Evolutionary conservation across 2,797 vertebrate genomes (phyloP).

Genomic region (Alectoris magna): DNA sequence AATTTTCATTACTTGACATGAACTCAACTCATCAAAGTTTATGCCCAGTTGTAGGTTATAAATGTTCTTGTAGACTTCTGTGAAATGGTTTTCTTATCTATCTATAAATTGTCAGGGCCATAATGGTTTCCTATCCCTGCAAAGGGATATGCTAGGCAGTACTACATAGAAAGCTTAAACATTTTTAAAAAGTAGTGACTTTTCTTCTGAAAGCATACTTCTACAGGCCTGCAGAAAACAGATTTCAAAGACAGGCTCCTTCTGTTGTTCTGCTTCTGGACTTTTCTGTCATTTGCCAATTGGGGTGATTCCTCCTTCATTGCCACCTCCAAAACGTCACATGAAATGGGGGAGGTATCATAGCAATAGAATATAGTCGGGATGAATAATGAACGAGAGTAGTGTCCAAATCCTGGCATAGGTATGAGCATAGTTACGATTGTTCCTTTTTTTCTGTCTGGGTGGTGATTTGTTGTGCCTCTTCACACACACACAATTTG

Average conservation of each 20-base stretch:
- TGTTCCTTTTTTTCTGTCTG: neutral
- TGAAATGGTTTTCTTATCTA: neutral
- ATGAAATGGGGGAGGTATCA: neutral
- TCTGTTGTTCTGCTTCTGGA: accelerated
- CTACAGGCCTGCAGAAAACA: neutral
- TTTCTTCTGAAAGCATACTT: neutral
- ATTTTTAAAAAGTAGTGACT: too few relatives aligned
- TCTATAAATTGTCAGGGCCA: neutral
- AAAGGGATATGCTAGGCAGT: neutral
- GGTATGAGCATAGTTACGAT: neutral
- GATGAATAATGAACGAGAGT: neutral
- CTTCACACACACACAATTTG: neutral
- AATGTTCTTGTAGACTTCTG: neutral
- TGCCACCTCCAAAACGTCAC: neutral
- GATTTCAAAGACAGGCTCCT: neutral
- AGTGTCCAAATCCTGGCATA: neutral
- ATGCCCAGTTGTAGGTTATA: neutral
- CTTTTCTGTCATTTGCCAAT: neutral
- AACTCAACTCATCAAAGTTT: neutral
- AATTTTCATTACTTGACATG: neutral
- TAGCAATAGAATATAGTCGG: neutral
- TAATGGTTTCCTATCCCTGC: neutral
- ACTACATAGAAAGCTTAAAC: neutral
- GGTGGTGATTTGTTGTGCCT: accelerated
- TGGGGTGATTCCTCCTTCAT: neutral